Evolutionary conservation across 2,888 invertebrate genomes (phyloP).

Genomic region (Toxonevra muliebris): DNA sequence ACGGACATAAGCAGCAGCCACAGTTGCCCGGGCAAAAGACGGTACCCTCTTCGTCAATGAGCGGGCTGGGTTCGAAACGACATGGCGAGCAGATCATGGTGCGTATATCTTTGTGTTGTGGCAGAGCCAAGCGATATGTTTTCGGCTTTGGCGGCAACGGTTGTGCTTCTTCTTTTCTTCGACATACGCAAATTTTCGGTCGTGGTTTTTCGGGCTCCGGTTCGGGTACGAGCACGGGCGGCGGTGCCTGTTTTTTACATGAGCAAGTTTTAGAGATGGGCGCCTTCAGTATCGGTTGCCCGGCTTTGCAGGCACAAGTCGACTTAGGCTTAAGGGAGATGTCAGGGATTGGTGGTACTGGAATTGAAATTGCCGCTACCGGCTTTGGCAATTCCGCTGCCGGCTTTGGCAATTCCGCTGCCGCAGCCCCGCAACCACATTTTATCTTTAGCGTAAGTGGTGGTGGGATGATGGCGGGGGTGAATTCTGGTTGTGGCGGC

Average conservation of each 20-base stretch:
- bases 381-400: too few species aligned
- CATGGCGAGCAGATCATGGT: conserved; percentile 51
- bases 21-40: conserved; percentile 57
- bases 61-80: conserved; percentile 52
- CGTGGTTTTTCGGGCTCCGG: neutral
- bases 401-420: too few species aligned
- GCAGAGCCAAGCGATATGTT: conserved; percentile 48
- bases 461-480: too few species aligned
- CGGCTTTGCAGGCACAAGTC: too few species aligned
- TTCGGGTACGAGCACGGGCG: neutral
- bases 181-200: too few species aligned
- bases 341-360: neutral
- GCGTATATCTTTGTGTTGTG: conserved; percentile 54
- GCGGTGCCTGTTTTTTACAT: conserved; percentile 3
- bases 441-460: conserved; percentile 1
- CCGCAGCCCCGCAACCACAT: conserved; percentile 8
- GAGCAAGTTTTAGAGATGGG: too few species aligned
- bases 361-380: too few species aligned
- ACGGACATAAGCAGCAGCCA: conserved; percentile 58
- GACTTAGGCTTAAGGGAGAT: too few species aligned
- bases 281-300: too few species aligned
- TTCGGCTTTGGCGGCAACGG: conserved; percentile 16
- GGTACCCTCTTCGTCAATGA: conserved; percentile 49
- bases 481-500: too few species aligned
- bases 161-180: neutral